Conservation (phyloP, 2,113 vertebrate genomes). For the Cebidichthys violaceus region DNA sequence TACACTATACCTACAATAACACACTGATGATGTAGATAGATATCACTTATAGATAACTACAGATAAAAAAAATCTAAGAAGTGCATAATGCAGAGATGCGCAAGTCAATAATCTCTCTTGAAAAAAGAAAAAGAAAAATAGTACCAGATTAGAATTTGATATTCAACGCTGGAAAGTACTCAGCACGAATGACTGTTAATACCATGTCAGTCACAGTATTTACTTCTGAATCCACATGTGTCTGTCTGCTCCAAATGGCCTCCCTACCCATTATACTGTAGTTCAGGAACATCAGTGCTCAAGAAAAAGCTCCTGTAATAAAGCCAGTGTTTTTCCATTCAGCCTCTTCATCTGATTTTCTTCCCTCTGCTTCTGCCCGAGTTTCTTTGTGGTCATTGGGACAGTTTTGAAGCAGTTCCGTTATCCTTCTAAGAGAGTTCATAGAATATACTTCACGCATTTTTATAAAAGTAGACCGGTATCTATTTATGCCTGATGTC, state of each 20-base stretch:
- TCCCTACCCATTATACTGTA: not conserved
- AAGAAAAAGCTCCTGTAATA: conserved; percentile 31
- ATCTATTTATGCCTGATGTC: not conserved
- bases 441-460: not conserved
- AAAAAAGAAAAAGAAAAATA: not conserved
- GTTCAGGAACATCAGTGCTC: conserved; percentile 35
- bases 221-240: conserved; percentile 28
- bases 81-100: not conserved
- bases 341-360: conserved; percentile 24
- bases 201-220: not conserved
- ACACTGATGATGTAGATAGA: not conserved
- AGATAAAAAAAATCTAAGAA: not conserved
- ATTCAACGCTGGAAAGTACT: not conserved
- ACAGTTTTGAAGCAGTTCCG: conserved; percentile 8
- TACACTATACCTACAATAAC: not conserved
- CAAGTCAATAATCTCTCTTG: not conserved
- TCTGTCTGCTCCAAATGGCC: conserved; percentile 58
- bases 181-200: not conserved
- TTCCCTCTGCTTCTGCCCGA: conserved; percentile 7
- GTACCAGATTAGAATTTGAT: not conserved
- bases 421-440: not conserved
- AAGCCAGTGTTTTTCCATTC: conserved; percentile 32
- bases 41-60: not conserved
- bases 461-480: not conserved
- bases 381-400: not conserved